Evolutionary conservation across 2,113 vertebrate species (phyloP).

Genomic region (Accipiter cooperii): DNA sequence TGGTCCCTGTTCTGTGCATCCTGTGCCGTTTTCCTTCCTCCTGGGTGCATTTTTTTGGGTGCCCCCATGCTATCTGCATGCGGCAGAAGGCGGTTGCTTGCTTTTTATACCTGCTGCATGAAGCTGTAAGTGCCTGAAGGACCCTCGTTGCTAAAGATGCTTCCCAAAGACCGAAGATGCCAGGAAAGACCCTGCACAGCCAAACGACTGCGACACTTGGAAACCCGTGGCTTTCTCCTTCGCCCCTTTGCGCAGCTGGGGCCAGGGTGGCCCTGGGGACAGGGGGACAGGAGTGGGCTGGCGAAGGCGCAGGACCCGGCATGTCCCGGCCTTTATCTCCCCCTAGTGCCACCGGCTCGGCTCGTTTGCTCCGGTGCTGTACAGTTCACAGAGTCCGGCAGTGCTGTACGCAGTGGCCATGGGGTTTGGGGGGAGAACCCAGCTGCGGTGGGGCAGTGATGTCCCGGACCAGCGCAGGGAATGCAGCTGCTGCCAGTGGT

Average conservation of each 20-base stretch:
- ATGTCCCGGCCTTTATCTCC: conserved; percentile 50
- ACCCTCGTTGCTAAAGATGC: rapidly evolving
- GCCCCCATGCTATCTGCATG: rapidly evolving
- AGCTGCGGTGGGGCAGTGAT: background rate
- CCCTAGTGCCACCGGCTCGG: background rate
- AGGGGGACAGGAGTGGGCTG: background rate
- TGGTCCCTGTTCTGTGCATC: rapidly evolving
- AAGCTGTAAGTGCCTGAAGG: rapidly evolving
- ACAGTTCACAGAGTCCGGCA: rapidly evolving
- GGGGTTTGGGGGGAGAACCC: background rate
- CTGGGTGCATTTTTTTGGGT: background rate
- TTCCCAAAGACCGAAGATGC: background rate
- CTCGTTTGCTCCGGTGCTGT: background rate
- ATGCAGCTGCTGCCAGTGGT: rapidly evolving
- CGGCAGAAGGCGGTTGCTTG: background rate
- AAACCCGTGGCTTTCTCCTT: background rate
- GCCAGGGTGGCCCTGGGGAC: background rate
- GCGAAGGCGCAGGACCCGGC: rapidly evolving
- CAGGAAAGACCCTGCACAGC: background rate
- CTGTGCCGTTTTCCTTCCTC: background rate
- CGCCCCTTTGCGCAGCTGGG: rapidly evolving
- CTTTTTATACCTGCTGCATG: background rate
- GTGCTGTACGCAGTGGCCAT: rapidly evolving
- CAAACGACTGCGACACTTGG: rapidly evolving
- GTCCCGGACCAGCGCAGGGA: rapidly evolving